phyloP scores from a whole-genome alignment of 2,113 vertebrate genomes.

The Sebastes fasciatus region DNA sequence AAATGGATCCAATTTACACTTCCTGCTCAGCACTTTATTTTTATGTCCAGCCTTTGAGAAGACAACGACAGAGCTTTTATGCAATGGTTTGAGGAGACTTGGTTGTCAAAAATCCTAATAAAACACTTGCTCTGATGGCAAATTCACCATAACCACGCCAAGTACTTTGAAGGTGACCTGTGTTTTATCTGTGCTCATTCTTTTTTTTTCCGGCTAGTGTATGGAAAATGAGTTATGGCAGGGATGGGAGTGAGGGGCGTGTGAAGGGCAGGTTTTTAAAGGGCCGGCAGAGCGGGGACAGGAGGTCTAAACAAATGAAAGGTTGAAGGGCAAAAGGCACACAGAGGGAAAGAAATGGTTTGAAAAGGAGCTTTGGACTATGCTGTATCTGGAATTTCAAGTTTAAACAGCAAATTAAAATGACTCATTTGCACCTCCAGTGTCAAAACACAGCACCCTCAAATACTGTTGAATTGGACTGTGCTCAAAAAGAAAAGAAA shows the following conservation, averaged over 20 bases:
- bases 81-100: conserved; percentile 51
- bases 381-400: background rate
- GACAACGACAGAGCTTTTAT: conserved; percentile 60
- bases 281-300: conserved; percentile 50
- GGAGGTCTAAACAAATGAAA: conserved; percentile 57
- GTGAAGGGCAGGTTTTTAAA: conserved; percentile 74
- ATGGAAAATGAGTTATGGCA: conserved; percentile 74
- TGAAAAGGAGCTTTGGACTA: background rate
- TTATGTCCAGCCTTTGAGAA: conserved; percentile 65
- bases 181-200: conserved; percentile 72
- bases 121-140: conserved; percentile 52
- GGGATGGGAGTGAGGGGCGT: conserved; percentile 32
- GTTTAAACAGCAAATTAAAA: conserved; percentile 5
- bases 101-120: conserved; percentile 69
- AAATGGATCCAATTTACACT: conserved; percentile 60
- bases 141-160: conserved; percentile 70
- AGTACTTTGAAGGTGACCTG: conserved; percentile 75
- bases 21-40: conserved; percentile 59
- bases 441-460: background rate
- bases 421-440: background rate
- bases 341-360: conserved; percentile 13
- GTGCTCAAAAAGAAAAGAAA: background rate
- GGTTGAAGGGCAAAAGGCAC: conserved; percentile 40
- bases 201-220: conserved; percentile 56
- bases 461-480: background rate